Conservation (phyloP, 2,113 vertebrate species). For the Progne subis region DNA sequence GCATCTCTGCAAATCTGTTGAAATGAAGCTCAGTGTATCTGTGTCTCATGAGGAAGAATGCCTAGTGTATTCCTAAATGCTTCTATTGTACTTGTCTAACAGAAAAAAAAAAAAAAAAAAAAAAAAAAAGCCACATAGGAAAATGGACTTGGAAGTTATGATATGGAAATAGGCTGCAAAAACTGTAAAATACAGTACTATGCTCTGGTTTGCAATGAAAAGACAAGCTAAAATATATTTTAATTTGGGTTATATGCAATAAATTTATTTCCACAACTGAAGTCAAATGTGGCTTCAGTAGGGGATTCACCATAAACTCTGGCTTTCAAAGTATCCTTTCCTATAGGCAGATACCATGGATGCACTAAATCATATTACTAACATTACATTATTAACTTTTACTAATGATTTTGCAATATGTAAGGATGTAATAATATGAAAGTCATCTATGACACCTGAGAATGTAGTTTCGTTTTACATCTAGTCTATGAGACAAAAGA, state of each 20-base stretch:
- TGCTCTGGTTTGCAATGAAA: not conserved
- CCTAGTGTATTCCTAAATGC: not conserved
- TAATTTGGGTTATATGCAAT: not conserved
- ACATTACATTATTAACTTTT: not conserved
- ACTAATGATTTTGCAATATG: not conserved
- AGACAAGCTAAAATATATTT: not conserved
- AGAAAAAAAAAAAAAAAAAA: not conserved
- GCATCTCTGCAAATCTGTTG: not conserved
- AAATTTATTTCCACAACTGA: not conserved
- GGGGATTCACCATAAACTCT: not conserved
- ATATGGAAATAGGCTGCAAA: not conserved
- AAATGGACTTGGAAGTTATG: not conserved
- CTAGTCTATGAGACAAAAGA: not conserved
- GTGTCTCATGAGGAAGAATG: not conserved
- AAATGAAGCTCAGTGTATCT: not conserved
- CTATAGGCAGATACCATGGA: not conserved
- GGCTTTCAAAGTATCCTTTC: not conserved
- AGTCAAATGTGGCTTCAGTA: not conserved
- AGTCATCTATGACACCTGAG: not conserved
- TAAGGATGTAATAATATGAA: not conserved
- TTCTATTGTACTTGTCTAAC: not conserved
- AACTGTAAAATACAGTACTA: not conserved
- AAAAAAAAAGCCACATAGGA: accelerated
- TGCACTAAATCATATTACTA: not conserved
- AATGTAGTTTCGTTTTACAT: not conserved